Base-by-base conservation (phyloP, 2,888 invertebrate genomes). In the Netelia fuscicornis region DNA sequence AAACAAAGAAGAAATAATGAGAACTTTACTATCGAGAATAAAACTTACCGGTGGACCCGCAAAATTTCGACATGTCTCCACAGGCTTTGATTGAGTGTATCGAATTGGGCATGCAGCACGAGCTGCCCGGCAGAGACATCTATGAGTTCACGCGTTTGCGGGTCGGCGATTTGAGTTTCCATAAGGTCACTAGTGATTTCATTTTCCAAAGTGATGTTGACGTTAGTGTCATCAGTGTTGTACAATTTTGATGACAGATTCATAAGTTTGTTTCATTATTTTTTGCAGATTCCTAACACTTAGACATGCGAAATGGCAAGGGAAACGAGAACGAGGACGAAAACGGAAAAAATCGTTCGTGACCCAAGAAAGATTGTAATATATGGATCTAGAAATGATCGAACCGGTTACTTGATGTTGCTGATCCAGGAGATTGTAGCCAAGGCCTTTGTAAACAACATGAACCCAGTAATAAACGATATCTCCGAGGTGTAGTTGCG, bases 401-500 rank as follows among this genome's bases (percentile, higher is more conserved):
- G 42, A 82, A 96, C 96, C 95, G 84, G 94, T 94, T 0, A 96
- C 95, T 17, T 93, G 94, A 94, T 95, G 95, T 83, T 94, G 94
- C 68, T 96, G 95, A 89, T 96, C 94, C 83, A 96, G 95, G 87
- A 96, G 95, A 48, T 96, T 94, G 91, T 97, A 97, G 0, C 97
- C 97, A 48, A 96, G 92, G 0, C 96, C 96, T 86, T 96, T 95
- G 89, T 96, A 96, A 86, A 96, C 95, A 0, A 97, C 96, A 89
- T 96, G 97, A 0, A 96, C 95, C 97, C 97, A 97, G 91, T 96
- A 97, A 91, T 97, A 96, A 23, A 97, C 94, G 6, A 95, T 95
- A 90, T 97, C 97, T 0, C 96, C 97, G 0, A 94, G 85, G 89
- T 96, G 96, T 37, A 97, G 91, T 86, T 94, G 91, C 0, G 95